Percentiles rank a stretch among this genome's conserved stretches.
phyloP scores from a whole-genome alignment of 1,140 invertebrate genomes.

The Nasonia giraulti region DNA sequence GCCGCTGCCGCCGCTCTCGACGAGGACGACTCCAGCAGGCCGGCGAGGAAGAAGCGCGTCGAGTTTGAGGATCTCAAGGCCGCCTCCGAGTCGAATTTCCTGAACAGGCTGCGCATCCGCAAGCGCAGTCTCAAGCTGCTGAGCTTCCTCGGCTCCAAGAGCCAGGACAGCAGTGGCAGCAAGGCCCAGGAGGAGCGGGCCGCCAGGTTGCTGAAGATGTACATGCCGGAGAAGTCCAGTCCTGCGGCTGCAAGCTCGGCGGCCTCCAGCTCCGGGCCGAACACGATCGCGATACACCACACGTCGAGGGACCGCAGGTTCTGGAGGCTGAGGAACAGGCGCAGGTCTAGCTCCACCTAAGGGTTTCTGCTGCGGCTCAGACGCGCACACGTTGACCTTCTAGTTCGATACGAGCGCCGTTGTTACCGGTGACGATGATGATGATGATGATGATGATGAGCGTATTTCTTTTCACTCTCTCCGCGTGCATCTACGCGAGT shows the following conservation, averaged over 20 bases:
- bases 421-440: background rate
- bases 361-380: background rate
- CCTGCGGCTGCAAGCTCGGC: slow-evolving; percentile 39
- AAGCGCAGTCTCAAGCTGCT: slow-evolving; percentile 66
- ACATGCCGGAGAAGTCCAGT: slow-evolving; percentile 65
- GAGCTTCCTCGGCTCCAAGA: slow-evolving; percentile 62
- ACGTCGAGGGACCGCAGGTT: slow-evolving; percentile 70
- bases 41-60: slow-evolving; percentile 48
- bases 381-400: background rate
- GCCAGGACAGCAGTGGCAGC: slow-evolving; percentile 60
- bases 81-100: slow-evolving; percentile 58
- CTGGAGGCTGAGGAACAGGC: slow-evolving; percentile 70
- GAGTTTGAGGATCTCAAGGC: slow-evolving; percentile 55
- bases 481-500: background rate
- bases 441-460: background rate
- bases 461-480: background rate
- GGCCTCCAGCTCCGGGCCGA: slow-evolving; percentile 31
- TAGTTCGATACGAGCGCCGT: background rate
- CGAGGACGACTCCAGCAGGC: slow-evolving; percentile 12
- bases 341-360: slow-evolving; percentile 67
- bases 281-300: slow-evolving; percentile 71
- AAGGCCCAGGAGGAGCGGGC: slow-evolving; percentile 66
- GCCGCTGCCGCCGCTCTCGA: background rate
- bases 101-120: slow-evolving; percentile 62
- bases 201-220: slow-evolving; percentile 65